Base-by-base conservation (phyloP, 2,888 invertebrate genomes). In the Neoscelio sp. region DNA sequence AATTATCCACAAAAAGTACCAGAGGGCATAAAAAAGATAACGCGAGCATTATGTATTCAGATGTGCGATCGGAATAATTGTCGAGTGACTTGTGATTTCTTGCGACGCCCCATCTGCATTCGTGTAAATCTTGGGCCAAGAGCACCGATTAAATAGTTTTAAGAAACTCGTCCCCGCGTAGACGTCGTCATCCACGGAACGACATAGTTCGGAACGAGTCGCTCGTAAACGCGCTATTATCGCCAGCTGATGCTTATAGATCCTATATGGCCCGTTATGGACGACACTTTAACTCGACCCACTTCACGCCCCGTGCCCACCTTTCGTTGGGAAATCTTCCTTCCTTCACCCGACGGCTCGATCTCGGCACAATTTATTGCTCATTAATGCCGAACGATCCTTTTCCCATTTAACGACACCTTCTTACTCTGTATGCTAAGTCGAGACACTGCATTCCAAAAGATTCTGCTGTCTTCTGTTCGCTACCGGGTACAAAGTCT, bases 241-340 rank as follows among this genome's bases (percentile, higher is more conserved):
- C 83, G 65, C 77, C 82, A 80, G 79, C 70, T 83, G 82, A 83
- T 85, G 82, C 83, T 85, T 83, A 84, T 82, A 81, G 82, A 80
- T 82, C 82, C 78, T 80, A 82, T 83, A 83, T 80, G 75, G 75
- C 81, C 82, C 71, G 80, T 80, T 83, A 83, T 84, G 84, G 83
- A 83, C 85, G 85, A 84, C 84, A 84, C 85, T 85, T 85, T 85
- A 84, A 84, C 82, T 80, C 75, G 56, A 62, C 74, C 76, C 78
- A 67, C 67, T 65, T 75, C 74, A 33, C 52, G 12, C 38, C 38
- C 10, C 13, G 5, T 10, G 35, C 35, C 46, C 64, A 64, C 64
- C 76, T 58, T 70, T 54, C 23, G 60, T 17, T 44, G 20, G 76
- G 76, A 74, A n/a, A 81, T 80, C 75, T 80, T 82, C 60, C 80